A percentile compares a stretch with the other conserved stretches of the same genome.
Evolutionary conservation across 2,888 invertebrate species (phyloP).

Genomic region (Frankliniella fusca): DNA sequence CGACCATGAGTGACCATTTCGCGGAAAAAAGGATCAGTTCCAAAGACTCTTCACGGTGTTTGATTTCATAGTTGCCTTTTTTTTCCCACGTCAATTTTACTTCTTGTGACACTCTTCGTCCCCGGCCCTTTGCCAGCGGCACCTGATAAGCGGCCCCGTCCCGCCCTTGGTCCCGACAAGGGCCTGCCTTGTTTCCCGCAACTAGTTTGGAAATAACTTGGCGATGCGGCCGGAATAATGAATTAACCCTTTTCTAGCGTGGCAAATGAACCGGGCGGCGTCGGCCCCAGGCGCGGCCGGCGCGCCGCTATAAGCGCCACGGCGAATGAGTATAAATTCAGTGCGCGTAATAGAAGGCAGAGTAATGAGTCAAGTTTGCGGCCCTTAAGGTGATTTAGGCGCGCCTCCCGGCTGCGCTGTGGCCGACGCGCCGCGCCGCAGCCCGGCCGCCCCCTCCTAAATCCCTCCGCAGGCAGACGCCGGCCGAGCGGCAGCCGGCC

Average conservation of each 20-base stretch:
- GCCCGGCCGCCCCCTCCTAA: background rate
- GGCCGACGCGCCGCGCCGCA: background rate
- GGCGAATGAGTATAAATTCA: constrained; percentile 13
- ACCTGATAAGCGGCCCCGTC: background rate
- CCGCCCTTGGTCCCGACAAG: background rate
- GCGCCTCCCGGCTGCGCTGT: background rate
- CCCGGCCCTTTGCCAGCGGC: no score
- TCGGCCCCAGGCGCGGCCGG: no score
- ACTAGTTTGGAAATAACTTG: background rate
- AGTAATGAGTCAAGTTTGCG: constrained; percentile 25
- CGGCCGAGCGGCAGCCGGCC: no score
- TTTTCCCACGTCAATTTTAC: no score
- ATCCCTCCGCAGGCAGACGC: no score
- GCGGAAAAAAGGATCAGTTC: no score
- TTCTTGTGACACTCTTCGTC: no score
- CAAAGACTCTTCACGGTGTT: no score
- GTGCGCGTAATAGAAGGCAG: constrained; percentile 15
- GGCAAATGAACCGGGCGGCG: background rate
- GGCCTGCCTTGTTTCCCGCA: background rate
- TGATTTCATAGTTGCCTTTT: no score
- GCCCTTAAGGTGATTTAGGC: constrained; percentile 24
- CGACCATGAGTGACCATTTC: no score
- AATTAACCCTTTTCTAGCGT: background rate
- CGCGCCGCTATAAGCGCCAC: background rate
- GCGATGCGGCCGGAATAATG: constrained; percentile 6